Base-by-base conservation (phyloP, 1,140 invertebrate species). In the Hylaeus anthracinus region DNA sequence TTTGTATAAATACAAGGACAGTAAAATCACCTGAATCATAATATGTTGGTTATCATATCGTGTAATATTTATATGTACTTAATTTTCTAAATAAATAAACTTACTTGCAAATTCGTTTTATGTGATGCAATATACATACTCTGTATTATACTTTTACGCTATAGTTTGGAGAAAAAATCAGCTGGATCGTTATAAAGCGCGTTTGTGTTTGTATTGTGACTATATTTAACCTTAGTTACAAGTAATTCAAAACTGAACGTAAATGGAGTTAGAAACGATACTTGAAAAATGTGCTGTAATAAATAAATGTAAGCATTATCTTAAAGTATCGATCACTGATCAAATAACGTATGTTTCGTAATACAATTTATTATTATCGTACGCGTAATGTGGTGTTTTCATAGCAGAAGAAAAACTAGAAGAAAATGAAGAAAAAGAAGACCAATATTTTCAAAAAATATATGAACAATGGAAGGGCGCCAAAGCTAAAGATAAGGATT, bases 401-500 rank as follows among this genome's bases (percentile, higher is more conserved):
- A 5, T 55, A 92, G 91, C 71, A 73, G 60, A 85, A 72, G 70
- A 90, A 82, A 86, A 79, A 72, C 74, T 73, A 58, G 82, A 90
- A 73, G 86, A 92, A 72, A 83, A 78, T 39, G 88, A 92, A 51
- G 87, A 86, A 41, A 83, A 86, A 45, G 95, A 95, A 86, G 93
- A 95, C 74, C 88, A 94, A 72, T 88, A 94, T 69, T 96, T 96
- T 91, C 92, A 94, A 78, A 89, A 93, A 70, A 91, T 94, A 67
- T 95, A 96, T 81, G 91, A 90, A 85, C 86, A 95, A 83, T 95
- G 94, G 94, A 95, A 95, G 86, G 94, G 94, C 45, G 92, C 93
- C 61, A 90, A 91, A 85, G 87, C 89, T 8, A 90, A 91, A 74
- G 79, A 92, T 64, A 90, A 89, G 84, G 90, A 91, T 72, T 70